Evolutionary conservation across 2,888 invertebrate species (phyloP).

Genomic region (Microdon myrmicae): DNA sequence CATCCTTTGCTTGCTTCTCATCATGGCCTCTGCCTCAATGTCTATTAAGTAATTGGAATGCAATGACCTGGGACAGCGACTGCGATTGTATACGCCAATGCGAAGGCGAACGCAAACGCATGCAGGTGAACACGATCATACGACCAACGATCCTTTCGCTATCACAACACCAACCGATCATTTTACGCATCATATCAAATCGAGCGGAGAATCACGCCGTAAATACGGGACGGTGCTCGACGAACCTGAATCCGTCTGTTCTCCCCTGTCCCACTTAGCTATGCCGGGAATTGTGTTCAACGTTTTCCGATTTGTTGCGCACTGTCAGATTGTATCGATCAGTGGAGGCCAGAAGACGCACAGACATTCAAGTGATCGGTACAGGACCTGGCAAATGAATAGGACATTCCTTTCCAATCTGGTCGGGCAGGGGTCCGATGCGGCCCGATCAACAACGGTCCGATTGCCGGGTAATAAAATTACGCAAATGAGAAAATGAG

Average conservation of each 20-base stretch:
- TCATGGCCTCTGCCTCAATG: slow-evolving; percentile 32
- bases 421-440: slow-evolving; percentile 3
- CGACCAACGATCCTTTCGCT: slow-evolving; percentile 47
- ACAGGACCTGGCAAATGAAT: neutral
- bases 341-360: slow-evolving; percentile 36
- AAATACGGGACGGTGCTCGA: no score
- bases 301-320: slow-evolving; percentile 53
- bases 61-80: slow-evolving; percentile 13
- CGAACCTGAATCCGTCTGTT: no score
- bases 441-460: slow-evolving; percentile 17
- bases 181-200: slow-evolving; percentile 33
- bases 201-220: slow-evolving; percentile 6
- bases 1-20: slow-evolving; percentile 2
- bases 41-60: slow-evolving; percentile 52
- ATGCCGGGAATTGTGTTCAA: slow-evolving; percentile 29
- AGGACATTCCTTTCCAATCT: neutral
- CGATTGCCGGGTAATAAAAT: slow-evolving; percentile 49
- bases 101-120: slow-evolving; percentile 10
- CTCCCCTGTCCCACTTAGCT: no score
- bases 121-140: slow-evolving; percentile 50
- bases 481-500: slow-evolving; percentile 53
- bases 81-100: slow-evolving; percentile 5
- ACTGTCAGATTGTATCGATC: slow-evolving; percentile 53
- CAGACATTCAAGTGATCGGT: no score
- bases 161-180: slow-evolving; percentile 14